Base-by-base conservation (phyloP, 2,888 invertebrate genomes). In the Cheilosia soror region DNA sequence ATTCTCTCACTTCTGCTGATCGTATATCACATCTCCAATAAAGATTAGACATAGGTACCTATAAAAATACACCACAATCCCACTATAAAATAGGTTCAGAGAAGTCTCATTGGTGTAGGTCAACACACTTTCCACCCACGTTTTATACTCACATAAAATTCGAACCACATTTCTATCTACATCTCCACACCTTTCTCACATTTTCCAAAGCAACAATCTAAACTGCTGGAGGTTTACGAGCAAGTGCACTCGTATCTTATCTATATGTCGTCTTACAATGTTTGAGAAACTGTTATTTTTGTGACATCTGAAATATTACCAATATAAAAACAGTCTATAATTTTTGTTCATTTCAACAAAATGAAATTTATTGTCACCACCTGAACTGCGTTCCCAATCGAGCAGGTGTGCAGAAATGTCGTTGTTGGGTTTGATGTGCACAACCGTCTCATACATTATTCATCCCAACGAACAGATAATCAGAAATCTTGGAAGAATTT, bases 401-500 rank as follows among this genome's bases (percentile, higher is more conserved):
- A 55, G 44, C 85, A 81, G 85, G 85, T 81, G 81, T 72, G 68
- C 79, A 72, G 62, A 63, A 60, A 75, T n/a, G 2, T 25, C 27
- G 13, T 13, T 47, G 37, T 9, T 60, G 47, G 49, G 57, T 25
- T 57, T 65, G 13, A 42, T 47, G 42, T 44, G 42, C 49, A 63
- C 62, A 47, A 20, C 51, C 62, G 47, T 25, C 71, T 65, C 37
- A 85, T 85, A 60, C 66, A 80, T 85, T 80, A 85, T 85, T 85
- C 76, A 85, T 75, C 66, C 20, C 29, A 53, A 47, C 62, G 40
- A 42, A 65, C 33, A 72, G 72, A 79, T 66, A 76, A 66, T 80
- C 80, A 66, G 80, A 80, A 62, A 75, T 84, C 75, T 80, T 65
- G 25, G 15, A 79, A 76, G 69, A 84, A 84, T 84, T 71, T 66